Evolutionary conservation across 2,113 vertebrate genomes (phyloP).

Genomic region (Caranx melampygus): DNA sequence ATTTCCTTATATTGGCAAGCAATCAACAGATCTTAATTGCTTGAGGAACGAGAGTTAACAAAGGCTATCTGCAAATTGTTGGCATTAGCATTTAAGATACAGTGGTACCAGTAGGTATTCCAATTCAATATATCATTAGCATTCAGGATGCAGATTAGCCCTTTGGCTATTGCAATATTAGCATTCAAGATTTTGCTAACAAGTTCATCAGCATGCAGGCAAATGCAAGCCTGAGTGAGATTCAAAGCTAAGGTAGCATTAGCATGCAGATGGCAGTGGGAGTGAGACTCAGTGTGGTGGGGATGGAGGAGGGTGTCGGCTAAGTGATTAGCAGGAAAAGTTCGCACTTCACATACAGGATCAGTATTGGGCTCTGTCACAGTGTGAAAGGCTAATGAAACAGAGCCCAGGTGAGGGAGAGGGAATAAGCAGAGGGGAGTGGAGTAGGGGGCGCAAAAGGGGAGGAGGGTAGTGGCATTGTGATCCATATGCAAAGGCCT

Average conservation of each 20-base stretch:
- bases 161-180: constrained; percentile 62
- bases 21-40: constrained; percentile 4
- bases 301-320: constrained; percentile 42
- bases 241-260: constrained; percentile 64
- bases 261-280: constrained; percentile 60
- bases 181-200: constrained; percentile 65
- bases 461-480: neutral
- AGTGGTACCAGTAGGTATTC: constrained; percentile 27
- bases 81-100: constrained; percentile 12
- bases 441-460: neutral
- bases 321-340: constrained; percentile 69
- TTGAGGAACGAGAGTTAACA: constrained; percentile 14
- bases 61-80: constrained; percentile 32
- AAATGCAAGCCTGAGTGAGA: constrained; percentile 24
- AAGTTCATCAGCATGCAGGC: constrained; percentile 68
- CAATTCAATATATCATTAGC: constrained; percentile 47
- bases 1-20: neutral
- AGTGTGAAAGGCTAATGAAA: constrained; percentile 68
- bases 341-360: constrained; percentile 65
- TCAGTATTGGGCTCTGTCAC: constrained; percentile 47
- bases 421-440: constrained; percentile 14
- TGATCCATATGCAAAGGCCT: constrained; percentile 27
- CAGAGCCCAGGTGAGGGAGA: constrained; percentile 27
- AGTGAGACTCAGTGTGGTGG: constrained; percentile 17
- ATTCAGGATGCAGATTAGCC: constrained; percentile 53